Percentiles rank a stretch among this genome's conserved stretches.
phyloP scores from a whole-genome alignment of 35 echinoderm and acorn worm species.

The Ophiothrix spiculata region DNA sequence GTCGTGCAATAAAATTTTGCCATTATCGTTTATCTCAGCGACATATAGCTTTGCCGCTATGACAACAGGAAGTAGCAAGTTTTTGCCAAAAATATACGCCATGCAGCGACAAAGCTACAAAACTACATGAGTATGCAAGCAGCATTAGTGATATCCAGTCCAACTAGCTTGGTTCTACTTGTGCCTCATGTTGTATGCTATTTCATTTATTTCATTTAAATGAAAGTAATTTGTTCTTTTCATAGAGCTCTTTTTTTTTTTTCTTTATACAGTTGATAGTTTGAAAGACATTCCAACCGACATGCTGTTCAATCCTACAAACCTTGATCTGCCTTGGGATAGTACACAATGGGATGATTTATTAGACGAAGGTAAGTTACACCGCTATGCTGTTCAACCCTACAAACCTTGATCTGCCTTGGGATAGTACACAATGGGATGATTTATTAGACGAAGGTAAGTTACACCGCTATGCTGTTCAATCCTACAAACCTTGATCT shows the following conservation, averaged over 20 bases:
- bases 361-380: conserved; percentile 1
- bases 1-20: too few relatives aligned
- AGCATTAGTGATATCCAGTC: too few relatives aligned
- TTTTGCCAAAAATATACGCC: too few relatives aligned
- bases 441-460: not conserved
- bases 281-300: conserved; percentile 52
- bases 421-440: not conserved
- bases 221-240: not conserved
- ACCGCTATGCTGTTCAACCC: not conserved
- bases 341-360: conserved; percentile 2
- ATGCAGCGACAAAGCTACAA: too few relatives aligned
- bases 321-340: conserved; percentile 7
- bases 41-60: too few relatives aligned
- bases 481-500: not conserved
- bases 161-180: too few relatives aligned
- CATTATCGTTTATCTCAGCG: too few relatives aligned
- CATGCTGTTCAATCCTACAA: conserved; percentile 57
- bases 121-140: too few relatives aligned
- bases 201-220: too few relatives aligned
- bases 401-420: not conserved
- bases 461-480: not conserved
- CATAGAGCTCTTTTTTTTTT: not conserved
- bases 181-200: too few relatives aligned
- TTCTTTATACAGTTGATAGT: conserved; percentile 23
- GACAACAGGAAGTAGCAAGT: too few relatives aligned